Percentiles rank a stretch among this genome's conserved stretches.
Evolutionary conservation across 2,797 vertebrate species (phyloP).

Genomic region (Pipistrellus kuhlii): DNA sequence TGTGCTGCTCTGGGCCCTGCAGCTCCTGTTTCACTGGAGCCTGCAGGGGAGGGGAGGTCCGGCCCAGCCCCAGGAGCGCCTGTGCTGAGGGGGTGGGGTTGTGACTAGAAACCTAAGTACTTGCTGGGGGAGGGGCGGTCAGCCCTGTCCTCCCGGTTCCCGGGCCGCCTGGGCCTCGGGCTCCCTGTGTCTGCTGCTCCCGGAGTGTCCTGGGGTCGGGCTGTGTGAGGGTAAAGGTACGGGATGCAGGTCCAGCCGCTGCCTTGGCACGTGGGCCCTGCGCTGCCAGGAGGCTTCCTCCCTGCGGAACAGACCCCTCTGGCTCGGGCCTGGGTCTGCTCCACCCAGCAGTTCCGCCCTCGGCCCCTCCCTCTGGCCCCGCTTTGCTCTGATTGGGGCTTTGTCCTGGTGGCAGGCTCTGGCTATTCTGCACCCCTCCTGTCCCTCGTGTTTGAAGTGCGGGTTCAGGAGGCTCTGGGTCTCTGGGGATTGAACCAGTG

Average conservation of each 20-base stretch:
- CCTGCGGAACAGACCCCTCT: no score
- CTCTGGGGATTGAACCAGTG: not conserved
- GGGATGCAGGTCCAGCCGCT: not conserved
- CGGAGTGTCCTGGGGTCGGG: not conserved
- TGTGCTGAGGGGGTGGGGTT: no score
- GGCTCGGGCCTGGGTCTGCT: not conserved
- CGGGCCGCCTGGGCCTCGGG: not conserved
- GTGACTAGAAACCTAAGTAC: no score
- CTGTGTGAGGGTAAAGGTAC: not conserved
- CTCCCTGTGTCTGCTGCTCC: not conserved
- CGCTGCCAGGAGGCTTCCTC: not conserved
- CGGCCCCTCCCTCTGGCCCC: not conserved
- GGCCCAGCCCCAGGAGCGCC: not conserved
- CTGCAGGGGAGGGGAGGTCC: not conserved
- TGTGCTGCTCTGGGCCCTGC: no score
- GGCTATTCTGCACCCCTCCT: not conserved
- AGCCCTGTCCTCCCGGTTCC: not conserved
- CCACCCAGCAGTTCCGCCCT: not conserved
- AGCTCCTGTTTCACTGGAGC: no score
- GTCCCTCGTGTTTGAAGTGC: not conserved
- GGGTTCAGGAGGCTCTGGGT: not conserved
- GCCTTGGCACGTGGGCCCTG: not conserved
- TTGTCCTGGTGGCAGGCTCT: not conserved
- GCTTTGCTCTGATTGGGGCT: not conserved
- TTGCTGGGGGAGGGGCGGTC: not conserved